Evolutionary conservation across 2,797 vertebrate species (phyloP).

Genomic region (Megaceryle alcyon): DNA sequence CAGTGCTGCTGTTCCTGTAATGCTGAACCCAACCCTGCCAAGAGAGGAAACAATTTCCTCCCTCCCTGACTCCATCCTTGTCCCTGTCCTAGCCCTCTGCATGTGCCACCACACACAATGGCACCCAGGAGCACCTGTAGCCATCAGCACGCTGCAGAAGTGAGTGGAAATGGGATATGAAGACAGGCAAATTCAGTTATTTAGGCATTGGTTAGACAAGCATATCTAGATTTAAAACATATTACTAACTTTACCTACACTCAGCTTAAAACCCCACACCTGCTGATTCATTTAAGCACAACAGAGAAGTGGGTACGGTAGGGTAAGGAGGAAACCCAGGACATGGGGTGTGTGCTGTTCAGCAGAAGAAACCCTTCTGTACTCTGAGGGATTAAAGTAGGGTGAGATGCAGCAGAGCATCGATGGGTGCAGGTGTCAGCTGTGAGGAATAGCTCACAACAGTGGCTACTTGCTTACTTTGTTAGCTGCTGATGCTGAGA

Average conservation of each 20-base stretch:
- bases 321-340: not conserved
- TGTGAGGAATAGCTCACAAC: not conserved
- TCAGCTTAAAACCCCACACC: not conserved
- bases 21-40: fast-evolving
- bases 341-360: not conserved
- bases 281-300: not conserved
- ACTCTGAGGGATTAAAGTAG: not conserved
- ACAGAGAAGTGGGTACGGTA: not conserved
- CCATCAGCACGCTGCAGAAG: fast-evolving
- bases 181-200: not conserved
- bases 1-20: not conserved
- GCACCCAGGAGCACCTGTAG: not conserved
- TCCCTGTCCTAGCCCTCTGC: not conserved
- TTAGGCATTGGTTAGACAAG: not conserved
- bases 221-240: not conserved
- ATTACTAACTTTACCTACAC: not conserved
- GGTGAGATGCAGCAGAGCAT: not conserved
- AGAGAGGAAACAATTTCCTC: not conserved
- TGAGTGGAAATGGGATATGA: not conserved
- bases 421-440: not conserved
- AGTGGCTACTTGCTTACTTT: not conserved
- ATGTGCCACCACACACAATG: not conserved
- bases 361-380: not conserved
- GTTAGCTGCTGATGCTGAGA: not conserved
- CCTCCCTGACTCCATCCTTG: not conserved